phyloP scores from a whole-genome alignment of 2,797 vertebrate genomes.

The Melanotaenia maccullochi region DNA sequence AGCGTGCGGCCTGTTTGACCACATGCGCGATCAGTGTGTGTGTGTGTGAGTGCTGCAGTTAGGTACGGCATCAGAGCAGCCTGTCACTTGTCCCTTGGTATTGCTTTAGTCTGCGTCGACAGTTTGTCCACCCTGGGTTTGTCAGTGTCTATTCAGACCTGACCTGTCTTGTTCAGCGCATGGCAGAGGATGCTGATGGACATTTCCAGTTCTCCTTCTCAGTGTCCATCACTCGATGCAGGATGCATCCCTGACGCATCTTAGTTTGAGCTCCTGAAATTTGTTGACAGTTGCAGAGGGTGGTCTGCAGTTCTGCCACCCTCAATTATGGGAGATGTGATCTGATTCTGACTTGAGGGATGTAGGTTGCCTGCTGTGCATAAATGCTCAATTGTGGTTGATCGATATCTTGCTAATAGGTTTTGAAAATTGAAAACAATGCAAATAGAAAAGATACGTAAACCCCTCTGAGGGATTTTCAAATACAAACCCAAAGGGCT shows the following conservation, averaged over 20 bases:
- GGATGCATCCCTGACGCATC: constrained; percentile 75
- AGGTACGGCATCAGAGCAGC: constrained; percentile 78
- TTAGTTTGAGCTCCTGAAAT: constrained; percentile 81
- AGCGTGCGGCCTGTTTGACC: too few species aligned
- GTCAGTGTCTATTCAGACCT: constrained; percentile 85
- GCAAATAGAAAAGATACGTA: constrained; percentile 70
- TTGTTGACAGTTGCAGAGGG: constrained; percentile 86
- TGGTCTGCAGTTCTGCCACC: constrained; percentile 85
- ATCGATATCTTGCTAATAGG: constrained; percentile 81
- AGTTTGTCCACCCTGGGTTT: constrained; percentile 84
- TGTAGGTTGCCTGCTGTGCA: constrained; percentile 82
- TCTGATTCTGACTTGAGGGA: constrained; percentile 76
- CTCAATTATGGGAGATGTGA: constrained; percentile 78
- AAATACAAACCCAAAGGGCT: constrained; percentile 74
- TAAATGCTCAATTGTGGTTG: constrained; percentile 82
- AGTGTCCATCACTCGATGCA: constrained; percentile 79
- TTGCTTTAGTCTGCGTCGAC: constrained; percentile 79
- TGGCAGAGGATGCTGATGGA: constrained; percentile 82
- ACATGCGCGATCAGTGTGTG: too few species aligned
- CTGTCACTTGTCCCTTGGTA: constrained; percentile 81
- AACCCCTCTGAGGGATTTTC: constrained; percentile 70
- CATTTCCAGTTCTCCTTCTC: constrained; percentile 83
- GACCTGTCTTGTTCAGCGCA: constrained; percentile 80
- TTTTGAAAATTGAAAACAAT: constrained; percentile 84
- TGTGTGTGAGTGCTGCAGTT: constrained; percentile 13